These are phyloP conservation scores for Nesidiocoris tenuis DNA, from an alignment of 2,888 invertebrate species.

Conservation along the genomic window DNA sequence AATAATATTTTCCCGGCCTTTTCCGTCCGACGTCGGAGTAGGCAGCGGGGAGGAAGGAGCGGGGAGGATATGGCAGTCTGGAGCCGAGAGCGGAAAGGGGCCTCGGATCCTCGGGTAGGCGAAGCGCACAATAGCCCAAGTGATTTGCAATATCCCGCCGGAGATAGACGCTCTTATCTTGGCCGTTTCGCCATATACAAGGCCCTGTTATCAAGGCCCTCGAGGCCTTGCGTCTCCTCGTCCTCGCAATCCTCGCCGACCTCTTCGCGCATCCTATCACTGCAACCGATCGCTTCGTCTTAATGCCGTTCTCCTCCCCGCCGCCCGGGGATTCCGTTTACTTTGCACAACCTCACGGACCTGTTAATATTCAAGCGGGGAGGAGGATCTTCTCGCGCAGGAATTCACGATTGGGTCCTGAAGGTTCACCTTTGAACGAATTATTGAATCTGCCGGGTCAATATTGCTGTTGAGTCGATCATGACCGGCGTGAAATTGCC, in stretches of 20 bases:
- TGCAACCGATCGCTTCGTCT: not conserved
- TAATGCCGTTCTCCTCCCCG: not conserved
- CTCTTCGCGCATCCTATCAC: constrained; percentile 6
- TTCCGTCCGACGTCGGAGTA: not conserved
- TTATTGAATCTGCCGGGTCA: not conserved
- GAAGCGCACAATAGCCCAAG: not conserved
- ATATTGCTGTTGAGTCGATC: not conserved
- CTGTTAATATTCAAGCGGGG: not conserved
- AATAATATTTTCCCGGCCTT: not conserved
- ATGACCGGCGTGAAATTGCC: not conserved
- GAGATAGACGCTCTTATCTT: constrained; percentile 1
- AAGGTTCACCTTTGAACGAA: not conserved
- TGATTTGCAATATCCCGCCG: constrained; percentile 30
- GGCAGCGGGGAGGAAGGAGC: too few species aligned
- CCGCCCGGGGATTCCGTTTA: not conserved
- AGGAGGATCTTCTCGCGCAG: not conserved
- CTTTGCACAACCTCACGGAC: not conserved
- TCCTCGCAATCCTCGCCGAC: constrained; percentile 2
- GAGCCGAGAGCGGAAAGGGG: not conserved
- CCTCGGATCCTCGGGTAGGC: not conserved
- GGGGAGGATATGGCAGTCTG: not conserved
- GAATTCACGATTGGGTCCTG: not conserved
- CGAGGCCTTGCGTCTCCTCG: not conserved
- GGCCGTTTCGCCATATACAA: constrained; percentile 13
- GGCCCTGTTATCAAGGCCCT: constrained; percentile 3